Percentiles rank a stretch among this genome's conserved stretches.
These are phyloP conservation scores for Clarias gariepinus DNA, from an alignment of 2,113 vertebrate genomes.

Conservation along the genomic window DNA sequence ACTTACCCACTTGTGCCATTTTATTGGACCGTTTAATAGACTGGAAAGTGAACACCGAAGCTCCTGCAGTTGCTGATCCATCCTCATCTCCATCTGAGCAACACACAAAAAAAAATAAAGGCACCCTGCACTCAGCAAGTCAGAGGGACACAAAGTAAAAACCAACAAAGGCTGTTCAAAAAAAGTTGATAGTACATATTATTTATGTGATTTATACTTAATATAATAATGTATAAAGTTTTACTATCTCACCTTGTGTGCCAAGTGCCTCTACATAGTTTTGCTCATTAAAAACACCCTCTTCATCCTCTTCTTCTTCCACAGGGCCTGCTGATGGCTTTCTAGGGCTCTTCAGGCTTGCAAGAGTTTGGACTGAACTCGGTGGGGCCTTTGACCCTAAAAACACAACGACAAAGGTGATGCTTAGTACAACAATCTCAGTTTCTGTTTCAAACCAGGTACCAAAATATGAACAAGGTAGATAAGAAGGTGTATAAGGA, in stretches of 20 bases:
- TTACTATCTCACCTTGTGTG: conserved; percentile 73
- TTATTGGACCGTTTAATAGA: conserved; percentile 79
- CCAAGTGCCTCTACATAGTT: conserved; percentile 81
- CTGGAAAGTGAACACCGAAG: conserved; percentile 88
- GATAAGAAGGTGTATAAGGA: not conserved
- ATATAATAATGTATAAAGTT: no score
- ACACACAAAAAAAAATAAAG: not conserved
- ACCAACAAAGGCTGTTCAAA: not conserved
- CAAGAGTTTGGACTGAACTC: conserved; percentile 68
- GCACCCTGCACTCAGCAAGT: not conserved
- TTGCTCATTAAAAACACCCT: conserved; percentile 77
- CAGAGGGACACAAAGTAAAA: not conserved
- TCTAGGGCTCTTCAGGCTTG: conserved; percentile 71
- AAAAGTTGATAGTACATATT: not conserved
- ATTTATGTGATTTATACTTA: not conserved
- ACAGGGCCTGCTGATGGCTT: conserved; percentile 57
- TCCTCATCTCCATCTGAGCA: conserved; percentile 63
- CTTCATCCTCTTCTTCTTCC: conserved; percentile 61
- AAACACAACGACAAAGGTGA: not conserved
- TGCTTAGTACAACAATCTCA: not conserved
- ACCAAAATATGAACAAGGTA: not conserved
- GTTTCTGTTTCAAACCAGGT: not conserved
- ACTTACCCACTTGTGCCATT: conserved; percentile 87
- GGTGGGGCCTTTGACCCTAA: conserved; percentile 61
- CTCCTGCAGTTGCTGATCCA: conserved; percentile 65